phyloP scores from a whole-genome alignment of 2,797 vertebrate species.

The Ptychadena robeensis region DNA sequence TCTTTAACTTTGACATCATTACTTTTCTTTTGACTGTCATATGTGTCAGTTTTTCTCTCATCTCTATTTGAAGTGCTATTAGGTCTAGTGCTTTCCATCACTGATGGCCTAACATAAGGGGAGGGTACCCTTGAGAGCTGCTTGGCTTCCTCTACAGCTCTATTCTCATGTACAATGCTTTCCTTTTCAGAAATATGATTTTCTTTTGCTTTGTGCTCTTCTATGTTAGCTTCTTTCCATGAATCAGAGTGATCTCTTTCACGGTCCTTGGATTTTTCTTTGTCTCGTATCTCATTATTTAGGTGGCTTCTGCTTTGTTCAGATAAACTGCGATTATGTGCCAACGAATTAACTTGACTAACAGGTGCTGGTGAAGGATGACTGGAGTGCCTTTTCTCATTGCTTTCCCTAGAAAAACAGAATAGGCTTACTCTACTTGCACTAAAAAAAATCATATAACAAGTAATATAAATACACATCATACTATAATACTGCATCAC shows the following conservation, averaged over 20 bases:
- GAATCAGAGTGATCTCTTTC: constrained; percentile 83
- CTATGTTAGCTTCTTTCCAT: constrained; percentile 83
- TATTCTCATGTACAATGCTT: constrained; percentile 80
- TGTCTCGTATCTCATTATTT: constrained; percentile 84
- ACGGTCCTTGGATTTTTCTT: constrained; percentile 91
- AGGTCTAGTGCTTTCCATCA: constrained; percentile 81
- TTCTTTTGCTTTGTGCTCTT: constrained; percentile 93
- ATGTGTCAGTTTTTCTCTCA: constrained; percentile 83
- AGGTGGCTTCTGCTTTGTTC: constrained; percentile 88
- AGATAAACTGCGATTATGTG: constrained; percentile 81
- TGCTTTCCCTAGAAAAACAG: constrained; percentile 80
- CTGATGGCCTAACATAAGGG: constrained; percentile 83
- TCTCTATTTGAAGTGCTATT: constrained; percentile 85
- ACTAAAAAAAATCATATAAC: not conserved
- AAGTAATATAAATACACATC: not conserved
- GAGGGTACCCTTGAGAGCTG: constrained; percentile 83
- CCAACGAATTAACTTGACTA: constrained; percentile 82
- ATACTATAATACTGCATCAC: not conserved
- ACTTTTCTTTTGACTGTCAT: constrained; percentile 87
- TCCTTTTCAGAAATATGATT: constrained; percentile 87
- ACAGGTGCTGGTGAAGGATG: constrained; percentile 90
- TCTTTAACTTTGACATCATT: constrained; percentile 95
- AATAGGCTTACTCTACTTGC: not conserved
- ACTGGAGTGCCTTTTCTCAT: constrained; percentile 90
- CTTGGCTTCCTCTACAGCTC: constrained; percentile 84